These are phyloP conservation scores for Tetragnatha versicolor DNA, from an alignment of 1,140 invertebrate genomes.

Conservation along the genomic window DNA sequence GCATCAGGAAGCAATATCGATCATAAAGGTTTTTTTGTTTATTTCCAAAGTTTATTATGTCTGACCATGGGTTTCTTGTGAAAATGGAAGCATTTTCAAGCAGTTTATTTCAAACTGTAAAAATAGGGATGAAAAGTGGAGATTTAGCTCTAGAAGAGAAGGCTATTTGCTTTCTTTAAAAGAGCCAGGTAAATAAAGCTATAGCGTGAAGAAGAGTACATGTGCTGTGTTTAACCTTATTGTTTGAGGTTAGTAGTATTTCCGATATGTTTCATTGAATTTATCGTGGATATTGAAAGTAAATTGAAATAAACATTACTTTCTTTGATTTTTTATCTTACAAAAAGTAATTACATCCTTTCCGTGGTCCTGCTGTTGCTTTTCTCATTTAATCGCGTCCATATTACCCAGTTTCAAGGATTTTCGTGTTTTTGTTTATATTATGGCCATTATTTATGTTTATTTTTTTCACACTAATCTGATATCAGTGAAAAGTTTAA, in stretches of 20 bases:
- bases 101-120: conserved; percentile 26
- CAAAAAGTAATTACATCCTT: no score
- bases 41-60: conserved; percentile 17
- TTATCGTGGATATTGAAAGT: background rate
- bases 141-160: background rate
- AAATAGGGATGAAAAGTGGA: background rate
- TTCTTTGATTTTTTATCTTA: no score
- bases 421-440: no score
- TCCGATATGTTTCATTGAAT: background rate
- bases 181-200: no score
- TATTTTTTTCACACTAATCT: no score
- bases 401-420: no score
- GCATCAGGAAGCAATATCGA: conserved; percentile 13
- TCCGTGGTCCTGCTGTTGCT: no score
- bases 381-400: no score
- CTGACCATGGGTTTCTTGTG: conserved; percentile 1
- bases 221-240: conserved; percentile 31
- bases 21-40: conserved; percentile 15
- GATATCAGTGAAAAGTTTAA: no score
- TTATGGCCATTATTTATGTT: no score
- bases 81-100: background rate
- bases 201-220: no score
- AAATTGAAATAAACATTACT: no score
- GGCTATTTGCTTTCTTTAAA: background rate
- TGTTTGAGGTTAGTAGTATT: background rate